Conservation (phyloP, 2,113 vertebrate genomes). For the Cyprinodon variegatus region DNA sequence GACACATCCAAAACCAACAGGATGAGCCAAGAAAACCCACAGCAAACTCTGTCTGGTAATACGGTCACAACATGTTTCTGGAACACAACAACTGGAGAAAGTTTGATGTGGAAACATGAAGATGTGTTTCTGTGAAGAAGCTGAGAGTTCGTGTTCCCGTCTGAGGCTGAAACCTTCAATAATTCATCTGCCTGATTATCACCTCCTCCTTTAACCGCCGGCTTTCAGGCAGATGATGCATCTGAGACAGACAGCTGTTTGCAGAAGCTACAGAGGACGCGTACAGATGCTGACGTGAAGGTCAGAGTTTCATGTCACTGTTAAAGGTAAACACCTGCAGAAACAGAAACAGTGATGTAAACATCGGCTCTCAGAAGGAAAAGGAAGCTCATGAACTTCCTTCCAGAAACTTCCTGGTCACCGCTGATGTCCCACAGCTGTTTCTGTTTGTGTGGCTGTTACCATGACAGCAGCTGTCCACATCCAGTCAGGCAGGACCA, state of each 20-base stretch:
- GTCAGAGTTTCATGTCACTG: not conserved
- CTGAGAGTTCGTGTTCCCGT: not conserved
- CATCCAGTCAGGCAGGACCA: not conserved
- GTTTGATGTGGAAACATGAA: not conserved
- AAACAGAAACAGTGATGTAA: not conserved
- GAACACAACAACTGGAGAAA: not conserved
- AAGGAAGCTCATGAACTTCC: not conserved
- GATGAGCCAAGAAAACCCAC: not conserved
- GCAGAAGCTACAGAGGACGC: too few relatives aligned
- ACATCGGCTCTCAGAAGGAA: not conserved
- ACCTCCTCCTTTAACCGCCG: too few relatives aligned
- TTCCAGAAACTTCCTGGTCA: not conserved
- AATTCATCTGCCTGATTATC: not conserved
- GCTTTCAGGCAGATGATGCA: too few relatives aligned
- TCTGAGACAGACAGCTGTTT: too few relatives aligned
- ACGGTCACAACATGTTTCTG: not conserved
- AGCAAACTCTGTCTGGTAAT: not conserved
- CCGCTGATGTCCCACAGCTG: conserved; percentile 4
- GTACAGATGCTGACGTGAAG: not conserved
- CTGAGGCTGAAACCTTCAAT: not conserved
- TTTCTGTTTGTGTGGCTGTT: conserved; percentile 13
- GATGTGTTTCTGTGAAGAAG: not conserved
- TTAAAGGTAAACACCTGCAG: not conserved
- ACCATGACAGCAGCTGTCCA: not conserved
- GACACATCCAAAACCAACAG: not conserved